Evolutionary conservation across 1,140 invertebrate genomes (phyloP).

Genomic region (Lysiphlebus fabarum): DNA sequence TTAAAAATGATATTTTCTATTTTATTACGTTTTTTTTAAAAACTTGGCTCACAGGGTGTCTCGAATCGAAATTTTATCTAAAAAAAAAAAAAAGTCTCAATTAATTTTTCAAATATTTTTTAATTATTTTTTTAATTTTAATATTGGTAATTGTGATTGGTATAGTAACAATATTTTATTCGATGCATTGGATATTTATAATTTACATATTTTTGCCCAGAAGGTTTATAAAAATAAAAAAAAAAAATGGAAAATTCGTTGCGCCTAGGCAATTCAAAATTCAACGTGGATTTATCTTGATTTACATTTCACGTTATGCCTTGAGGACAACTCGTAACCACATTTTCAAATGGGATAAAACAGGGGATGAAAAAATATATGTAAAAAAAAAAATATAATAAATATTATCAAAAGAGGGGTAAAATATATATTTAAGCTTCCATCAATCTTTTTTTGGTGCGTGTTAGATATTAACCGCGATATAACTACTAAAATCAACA

Average conservation of each 20-base stretch:
- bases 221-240: slow-evolving; percentile 31
- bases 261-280: not conserved
- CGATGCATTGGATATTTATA: slow-evolving; percentile 37
- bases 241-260: no score
- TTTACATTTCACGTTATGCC: slow-evolving; percentile 31
- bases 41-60: no score
- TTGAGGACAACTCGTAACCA: slow-evolving; percentile 21
- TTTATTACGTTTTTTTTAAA: no score
- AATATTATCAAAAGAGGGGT: no score
- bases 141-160: not conserved
- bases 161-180: slow-evolving; percentile 42
- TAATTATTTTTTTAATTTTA: no score
- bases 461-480: no score
- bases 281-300: slow-evolving; percentile 25
- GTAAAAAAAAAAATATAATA: no score
- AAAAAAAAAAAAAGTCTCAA: no score
- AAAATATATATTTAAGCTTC: not conserved
- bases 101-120: no score
- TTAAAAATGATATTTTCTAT: no score
- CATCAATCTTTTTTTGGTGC: not conserved
- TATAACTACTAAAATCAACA: not conserved
- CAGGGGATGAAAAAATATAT: not conserved
- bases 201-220: slow-evolving; percentile 47
- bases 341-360: slow-evolving; percentile 5
- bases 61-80: no score